Evolutionary conservation across 2,797 vertebrate genomes (phyloP).

Genomic region (Gadopsis marmoratus): DNA sequence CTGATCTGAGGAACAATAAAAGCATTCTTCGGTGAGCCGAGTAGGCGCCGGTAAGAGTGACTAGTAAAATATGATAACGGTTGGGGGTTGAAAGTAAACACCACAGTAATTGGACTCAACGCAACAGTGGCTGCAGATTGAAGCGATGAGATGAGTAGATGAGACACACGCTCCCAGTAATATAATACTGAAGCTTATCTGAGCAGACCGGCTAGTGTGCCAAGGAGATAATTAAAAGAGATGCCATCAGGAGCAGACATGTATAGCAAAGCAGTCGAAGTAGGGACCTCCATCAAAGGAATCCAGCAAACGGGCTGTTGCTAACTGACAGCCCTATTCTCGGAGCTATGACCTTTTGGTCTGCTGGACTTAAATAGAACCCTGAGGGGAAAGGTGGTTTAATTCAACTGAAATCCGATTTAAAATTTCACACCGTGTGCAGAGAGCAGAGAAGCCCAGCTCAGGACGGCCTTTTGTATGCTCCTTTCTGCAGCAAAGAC

Average conservation of each 20-base stretch:
- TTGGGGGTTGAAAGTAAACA: conserved; percentile 66
- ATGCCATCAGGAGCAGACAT: conserved; percentile 65
- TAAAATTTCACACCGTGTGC: conserved; percentile 48
- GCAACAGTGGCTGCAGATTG: conserved; percentile 59
- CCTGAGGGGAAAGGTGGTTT: conserved; percentile 59
- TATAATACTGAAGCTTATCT: conserved; percentile 77
- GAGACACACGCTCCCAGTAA: conserved; percentile 66
- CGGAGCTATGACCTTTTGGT: conserved; percentile 72
- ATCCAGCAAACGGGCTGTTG: conserved; percentile 61
- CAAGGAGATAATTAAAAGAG: conserved; percentile 79
- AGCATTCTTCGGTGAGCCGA: conserved; percentile 5
- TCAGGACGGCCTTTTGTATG: conserved; percentile 6
- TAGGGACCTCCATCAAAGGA: conserved; percentile 61
- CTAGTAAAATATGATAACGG: conserved; percentile 46
- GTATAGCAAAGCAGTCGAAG: conserved; percentile 39
- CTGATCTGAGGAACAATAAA: conserved; percentile 29
- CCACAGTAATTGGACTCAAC: conserved; percentile 67
- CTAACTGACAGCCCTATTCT: conserved; percentile 77
- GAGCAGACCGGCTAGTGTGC: conserved; percentile 66
- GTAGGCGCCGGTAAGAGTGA: not conserved
- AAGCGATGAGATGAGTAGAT: conserved; percentile 57
- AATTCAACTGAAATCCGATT: conserved; percentile 70
- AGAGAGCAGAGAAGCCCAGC: conserved; percentile 17
- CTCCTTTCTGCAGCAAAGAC: conserved; percentile 22
- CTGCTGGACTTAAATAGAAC: conserved; percentile 68